phyloP scores from a whole-genome alignment of 2,113 vertebrate species.

The Thalassoma bifasciatum region DNA sequence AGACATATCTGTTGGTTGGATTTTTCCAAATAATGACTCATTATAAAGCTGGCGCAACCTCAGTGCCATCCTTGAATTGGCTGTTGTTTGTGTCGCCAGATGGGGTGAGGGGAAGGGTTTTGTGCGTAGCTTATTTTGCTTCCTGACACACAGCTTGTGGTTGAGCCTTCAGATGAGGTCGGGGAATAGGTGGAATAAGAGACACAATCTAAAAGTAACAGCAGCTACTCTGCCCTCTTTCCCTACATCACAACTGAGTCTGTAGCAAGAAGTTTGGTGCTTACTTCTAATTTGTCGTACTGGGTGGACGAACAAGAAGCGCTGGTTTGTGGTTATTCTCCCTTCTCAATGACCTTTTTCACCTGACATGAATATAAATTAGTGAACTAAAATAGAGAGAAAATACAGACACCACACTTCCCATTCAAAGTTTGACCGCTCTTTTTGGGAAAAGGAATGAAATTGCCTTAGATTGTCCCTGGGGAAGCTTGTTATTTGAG shows the following conservation, averaged over 20 bases:
- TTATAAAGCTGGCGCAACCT: constrained; percentile 29
- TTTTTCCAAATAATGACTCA: constrained; percentile 54
- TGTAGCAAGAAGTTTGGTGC: constrained; percentile 27
- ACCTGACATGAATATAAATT: constrained; percentile 26
- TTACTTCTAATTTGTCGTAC: constrained; percentile 33
- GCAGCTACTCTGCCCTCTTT: constrained; percentile 23
- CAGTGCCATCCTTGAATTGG: constrained; percentile 48
- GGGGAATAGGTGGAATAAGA: constrained; percentile 64
- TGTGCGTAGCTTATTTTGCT: constrained; percentile 56
- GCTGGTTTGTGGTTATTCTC: constrained; percentile 43
- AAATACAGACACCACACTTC: not conserved
- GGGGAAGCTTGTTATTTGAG: not conserved
- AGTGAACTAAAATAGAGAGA: constrained; percentile 13
- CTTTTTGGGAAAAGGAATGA: not conserved
- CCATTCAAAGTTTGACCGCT: not conserved
- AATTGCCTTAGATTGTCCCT: not conserved
- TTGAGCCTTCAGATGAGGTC: constrained; percentile 57
- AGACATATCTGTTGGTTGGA: constrained; percentile 16
- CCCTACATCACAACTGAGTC: constrained; percentile 25
- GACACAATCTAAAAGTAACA: constrained; percentile 49
- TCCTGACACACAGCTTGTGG: constrained; percentile 62
- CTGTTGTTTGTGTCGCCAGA: constrained; percentile 56
- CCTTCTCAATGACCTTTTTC: constrained; percentile 52
- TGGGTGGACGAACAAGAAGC: constrained; percentile 21
- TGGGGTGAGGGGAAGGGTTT: constrained; percentile 41